Evolutionary conservation across 2,888 invertebrate species (phyloP), one percentile per base, ranked within the genome.

Genomic region (Cepaea hortensis): DNA sequence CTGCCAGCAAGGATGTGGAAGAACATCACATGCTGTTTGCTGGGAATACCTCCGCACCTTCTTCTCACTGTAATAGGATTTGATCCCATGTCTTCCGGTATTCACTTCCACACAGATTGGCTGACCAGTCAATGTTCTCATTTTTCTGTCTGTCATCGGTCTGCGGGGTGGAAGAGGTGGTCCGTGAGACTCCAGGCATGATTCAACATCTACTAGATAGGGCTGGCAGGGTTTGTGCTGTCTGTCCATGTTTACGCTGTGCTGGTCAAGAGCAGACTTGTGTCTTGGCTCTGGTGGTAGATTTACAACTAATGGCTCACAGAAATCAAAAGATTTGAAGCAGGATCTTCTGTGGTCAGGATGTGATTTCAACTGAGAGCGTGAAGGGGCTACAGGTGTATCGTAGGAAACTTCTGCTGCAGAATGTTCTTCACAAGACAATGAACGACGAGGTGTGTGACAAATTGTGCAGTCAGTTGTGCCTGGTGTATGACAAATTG

Each of bases 101-200:
- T 3, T 4, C 6, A 81, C n/a, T 68, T 86, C 76, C 9, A 76
- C n/a, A 35, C 46, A 46, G 1, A 62, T 50, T 20, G 76, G 68
- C 20, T 81, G 72, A 55, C 72, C 35, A n/a, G 70, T 15, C 18
- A 73, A 48, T 48, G 18, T 46, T 0, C 81, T 48, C 2, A 82
- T 15, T 48, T 86, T 81, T 48, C 81, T 55, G 18, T 86, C 86
- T 48, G 86, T 86, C 11, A 82, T 35, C 1, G 86, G 86, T 48
- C 81, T 73, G 65, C 86, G 35, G 15, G 86, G 86, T 70, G 86
- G 86, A 35, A 86, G 77, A 50, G 86, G 82, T 4, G 86, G 86
- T 75, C 35, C 61, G 1, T 73, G 65, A 18, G 83, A 61, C 0
- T 68, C 61, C 9, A 18, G 35, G 13, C 77, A 70, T 11, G 70